phyloP scores from a whole-genome alignment of 2,113 vertebrate genomes.

The Camelus dromedarius region DNA sequence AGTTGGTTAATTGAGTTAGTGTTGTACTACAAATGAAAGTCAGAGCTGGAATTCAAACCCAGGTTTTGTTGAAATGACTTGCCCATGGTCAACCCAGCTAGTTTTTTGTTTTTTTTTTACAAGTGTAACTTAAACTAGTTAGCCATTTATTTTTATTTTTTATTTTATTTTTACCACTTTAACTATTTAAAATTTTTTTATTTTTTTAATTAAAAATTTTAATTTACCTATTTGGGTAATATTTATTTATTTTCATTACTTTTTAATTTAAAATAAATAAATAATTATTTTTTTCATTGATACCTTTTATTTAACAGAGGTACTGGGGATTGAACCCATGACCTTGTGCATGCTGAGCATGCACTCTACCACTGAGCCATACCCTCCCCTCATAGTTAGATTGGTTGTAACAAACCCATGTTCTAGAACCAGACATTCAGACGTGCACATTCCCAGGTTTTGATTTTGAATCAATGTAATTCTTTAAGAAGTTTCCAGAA shows the following conservation, averaged over 20 bases:
- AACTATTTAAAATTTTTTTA: too few species aligned
- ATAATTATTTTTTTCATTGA: too few species aligned
- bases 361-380: too few species aligned
- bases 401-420: not conserved
- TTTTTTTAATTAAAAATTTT: too few species aligned
- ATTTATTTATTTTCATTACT: too few species aligned
- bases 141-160: not conserved
- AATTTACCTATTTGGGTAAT: too few species aligned
- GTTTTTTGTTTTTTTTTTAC: not conserved
- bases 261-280: too few species aligned
- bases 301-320: too few species aligned
- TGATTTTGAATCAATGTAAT: not conserved
- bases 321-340: too few species aligned
- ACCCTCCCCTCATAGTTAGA: too few species aligned
- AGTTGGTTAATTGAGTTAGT: not conserved
- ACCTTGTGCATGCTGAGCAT: too few species aligned
- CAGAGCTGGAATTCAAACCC: not conserved
- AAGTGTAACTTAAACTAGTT: not conserved
- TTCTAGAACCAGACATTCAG: not conserved
- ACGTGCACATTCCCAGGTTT: conserved; percentile 15
- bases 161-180: too few species aligned
- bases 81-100: not conserved
- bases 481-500: conserved; percentile 55
- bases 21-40: not conserved
- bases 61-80: conserved; percentile 39